Evolutionary conservation across 2,888 invertebrate genomes (phyloP).

Genomic region (Eristalis arbustorum): DNA sequence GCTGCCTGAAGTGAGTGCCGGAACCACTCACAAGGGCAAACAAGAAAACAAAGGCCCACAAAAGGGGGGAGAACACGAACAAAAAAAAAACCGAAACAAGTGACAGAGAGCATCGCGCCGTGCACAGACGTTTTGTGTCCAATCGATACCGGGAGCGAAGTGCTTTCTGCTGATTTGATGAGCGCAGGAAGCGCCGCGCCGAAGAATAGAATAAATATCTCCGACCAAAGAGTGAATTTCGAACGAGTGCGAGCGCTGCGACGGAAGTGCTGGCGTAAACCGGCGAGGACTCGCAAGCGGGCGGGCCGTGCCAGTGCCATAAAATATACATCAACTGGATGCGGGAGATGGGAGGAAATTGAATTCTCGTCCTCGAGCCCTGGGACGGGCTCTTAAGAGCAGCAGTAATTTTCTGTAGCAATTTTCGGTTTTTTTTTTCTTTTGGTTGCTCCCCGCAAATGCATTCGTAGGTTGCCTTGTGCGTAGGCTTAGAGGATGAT

Average conservation of each 20-base stretch:
- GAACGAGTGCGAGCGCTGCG: background rate
- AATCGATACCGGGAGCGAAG: constrained; percentile 36
- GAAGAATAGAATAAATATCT: constrained; percentile 43
- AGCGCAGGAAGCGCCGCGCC: constrained; percentile 24
- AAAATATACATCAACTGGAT: constrained; percentile 41
- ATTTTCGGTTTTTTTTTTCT: constrained; percentile 8
- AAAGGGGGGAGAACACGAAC: background rate
- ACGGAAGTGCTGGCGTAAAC: background rate
- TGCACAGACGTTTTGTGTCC: constrained; percentile 25
- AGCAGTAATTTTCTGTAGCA: constrained; percentile 4
- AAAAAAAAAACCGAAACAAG: background rate
- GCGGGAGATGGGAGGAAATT: constrained; percentile 15
- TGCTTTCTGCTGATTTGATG: constrained; percentile 54
- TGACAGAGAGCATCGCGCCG: background rate
- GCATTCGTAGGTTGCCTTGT: constrained; percentile 9
- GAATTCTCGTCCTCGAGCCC: constrained; percentile 27
- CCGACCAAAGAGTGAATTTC: constrained; percentile 30
- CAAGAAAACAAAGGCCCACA: constrained; percentile 11
- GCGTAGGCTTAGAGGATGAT: background rate
- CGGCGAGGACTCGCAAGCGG: background rate
- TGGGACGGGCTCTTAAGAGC: constrained; percentile 13
- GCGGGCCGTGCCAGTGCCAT: constrained; percentile 15
- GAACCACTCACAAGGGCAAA: constrained; percentile 57
- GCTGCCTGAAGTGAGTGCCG: constrained; percentile 31
- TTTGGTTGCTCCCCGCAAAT: background rate